These are phyloP conservation scores for Otolemur garnettii DNA, from an alignment of 2,113 vertebrate genomes.

Conservation along the genomic window DNA sequence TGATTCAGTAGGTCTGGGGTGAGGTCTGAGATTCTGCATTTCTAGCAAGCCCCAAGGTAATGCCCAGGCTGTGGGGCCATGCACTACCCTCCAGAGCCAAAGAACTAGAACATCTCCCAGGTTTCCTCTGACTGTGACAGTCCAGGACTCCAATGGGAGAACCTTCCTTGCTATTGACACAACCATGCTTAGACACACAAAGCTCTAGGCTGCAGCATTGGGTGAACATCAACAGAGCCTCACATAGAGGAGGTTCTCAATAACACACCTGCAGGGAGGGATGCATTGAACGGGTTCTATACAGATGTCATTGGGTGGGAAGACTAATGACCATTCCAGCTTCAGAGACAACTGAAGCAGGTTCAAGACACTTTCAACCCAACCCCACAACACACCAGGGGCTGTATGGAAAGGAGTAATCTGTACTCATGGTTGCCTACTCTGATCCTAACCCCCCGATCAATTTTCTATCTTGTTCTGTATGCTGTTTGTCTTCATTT, in stretches of 20 bases:
- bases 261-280: background rate
- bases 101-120: background rate
- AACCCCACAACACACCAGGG: background rate
- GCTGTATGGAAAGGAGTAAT: background rate
- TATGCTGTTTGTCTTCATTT: slow-evolving; percentile 2
- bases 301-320: background rate
- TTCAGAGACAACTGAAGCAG: background rate
- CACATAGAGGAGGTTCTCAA: background rate
- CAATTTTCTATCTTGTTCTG: background rate
- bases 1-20: background rate
- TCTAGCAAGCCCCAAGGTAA: background rate
- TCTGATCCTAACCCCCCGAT: background rate
- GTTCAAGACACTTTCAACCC: background rate
- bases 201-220: no score
- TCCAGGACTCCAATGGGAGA: background rate
- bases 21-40: background rate
- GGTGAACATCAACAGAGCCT: background rate
- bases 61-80: background rate
- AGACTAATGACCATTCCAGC: background rate
- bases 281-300: background rate
- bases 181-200: background rate
- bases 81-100: background rate
- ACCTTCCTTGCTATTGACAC: background rate
- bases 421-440: background rate
- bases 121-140: background rate